Conservation (phyloP, 2,113 vertebrate species). For the Eptesicus fuscus region DNA sequence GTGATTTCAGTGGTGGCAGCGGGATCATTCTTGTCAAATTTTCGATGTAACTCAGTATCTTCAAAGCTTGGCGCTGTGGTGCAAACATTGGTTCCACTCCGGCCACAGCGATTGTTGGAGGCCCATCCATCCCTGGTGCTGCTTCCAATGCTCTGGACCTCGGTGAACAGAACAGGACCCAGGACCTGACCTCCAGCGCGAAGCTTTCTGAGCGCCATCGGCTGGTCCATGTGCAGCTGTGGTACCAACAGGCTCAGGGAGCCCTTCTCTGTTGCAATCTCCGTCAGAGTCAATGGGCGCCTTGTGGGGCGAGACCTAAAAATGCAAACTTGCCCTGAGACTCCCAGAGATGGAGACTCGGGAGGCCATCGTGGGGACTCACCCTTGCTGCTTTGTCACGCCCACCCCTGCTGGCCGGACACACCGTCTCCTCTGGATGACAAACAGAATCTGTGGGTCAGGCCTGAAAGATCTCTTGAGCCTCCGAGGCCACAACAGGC, state of each 20-base stretch:
- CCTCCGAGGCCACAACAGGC: background rate
- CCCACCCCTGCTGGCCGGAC: background rate
- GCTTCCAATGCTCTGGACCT: background rate
- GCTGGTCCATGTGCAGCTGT: background rate
- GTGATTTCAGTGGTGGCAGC: fast-evolving
- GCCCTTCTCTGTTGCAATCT: background rate
- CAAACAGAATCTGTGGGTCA: too few species aligned
- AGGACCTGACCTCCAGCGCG: fast-evolving
- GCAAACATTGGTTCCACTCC: background rate
- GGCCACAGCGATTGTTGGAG: background rate
- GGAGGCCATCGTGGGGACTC: too few species aligned
- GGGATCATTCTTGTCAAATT: background rate
- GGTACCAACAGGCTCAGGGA: background rate
- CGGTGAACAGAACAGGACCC: background rate
- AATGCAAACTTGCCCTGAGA: too few species aligned
- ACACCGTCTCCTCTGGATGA: background rate
- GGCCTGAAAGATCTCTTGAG: background rate
- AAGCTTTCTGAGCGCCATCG: background rate
- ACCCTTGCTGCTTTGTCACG: fast-evolving
- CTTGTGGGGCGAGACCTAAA: too few species aligned
- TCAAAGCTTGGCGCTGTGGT: background rate
- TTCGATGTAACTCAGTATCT: background rate
- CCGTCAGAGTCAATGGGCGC: fast-evolving
- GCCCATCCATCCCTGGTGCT: fast-evolving
- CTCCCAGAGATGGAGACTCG: too few species aligned